Percentiles rank a stretch among this genome's conserved stretches.
Evolutionary conservation across 2,888 invertebrate species (phyloP).

Genomic region (Philopedon plagiatum): DNA sequence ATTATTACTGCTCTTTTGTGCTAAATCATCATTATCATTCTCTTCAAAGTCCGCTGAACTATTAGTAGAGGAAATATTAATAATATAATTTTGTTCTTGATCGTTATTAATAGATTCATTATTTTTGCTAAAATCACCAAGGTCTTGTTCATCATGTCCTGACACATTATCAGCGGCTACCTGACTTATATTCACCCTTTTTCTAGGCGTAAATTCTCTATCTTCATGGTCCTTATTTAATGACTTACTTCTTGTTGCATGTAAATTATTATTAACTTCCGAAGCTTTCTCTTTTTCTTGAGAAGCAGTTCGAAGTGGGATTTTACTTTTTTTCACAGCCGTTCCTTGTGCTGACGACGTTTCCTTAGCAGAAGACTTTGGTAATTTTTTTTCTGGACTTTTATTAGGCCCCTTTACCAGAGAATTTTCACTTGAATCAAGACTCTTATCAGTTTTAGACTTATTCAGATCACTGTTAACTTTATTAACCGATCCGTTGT

Average conservation of each 20-base stretch:
- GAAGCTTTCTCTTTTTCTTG: not conserved
- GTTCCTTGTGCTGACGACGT: not conserved
- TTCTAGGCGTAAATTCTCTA: not conserved
- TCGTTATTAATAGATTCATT: not conserved
- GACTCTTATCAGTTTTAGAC: not conserved
- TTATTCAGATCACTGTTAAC: not conserved
- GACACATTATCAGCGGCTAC: no score
- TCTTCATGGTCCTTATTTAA: not conserved
- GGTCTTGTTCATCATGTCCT: no score
- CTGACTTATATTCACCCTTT: no score
- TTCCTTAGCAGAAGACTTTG: not conserved
- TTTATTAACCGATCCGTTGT: not conserved
- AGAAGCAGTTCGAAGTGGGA: constrained; percentile 5
- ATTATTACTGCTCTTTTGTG: not conserved
- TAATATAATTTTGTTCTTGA: not conserved
- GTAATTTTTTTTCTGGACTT: no score
- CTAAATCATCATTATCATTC: not conserved
- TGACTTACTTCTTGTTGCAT: not conserved
- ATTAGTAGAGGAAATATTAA: not conserved
- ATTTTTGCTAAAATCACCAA: no score
- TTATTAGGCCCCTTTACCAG: not conserved
- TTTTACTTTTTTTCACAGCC: not conserved
- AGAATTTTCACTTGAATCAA: not conserved
- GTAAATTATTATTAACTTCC: not conserved
- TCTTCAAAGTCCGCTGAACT: not conserved